A percentile compares a stretch with the other conserved stretches of the same genome.
These are phyloP conservation scores for Tortrix viridana DNA, from an alignment of 2,888 invertebrate species.

Conservation along the genomic window DNA sequence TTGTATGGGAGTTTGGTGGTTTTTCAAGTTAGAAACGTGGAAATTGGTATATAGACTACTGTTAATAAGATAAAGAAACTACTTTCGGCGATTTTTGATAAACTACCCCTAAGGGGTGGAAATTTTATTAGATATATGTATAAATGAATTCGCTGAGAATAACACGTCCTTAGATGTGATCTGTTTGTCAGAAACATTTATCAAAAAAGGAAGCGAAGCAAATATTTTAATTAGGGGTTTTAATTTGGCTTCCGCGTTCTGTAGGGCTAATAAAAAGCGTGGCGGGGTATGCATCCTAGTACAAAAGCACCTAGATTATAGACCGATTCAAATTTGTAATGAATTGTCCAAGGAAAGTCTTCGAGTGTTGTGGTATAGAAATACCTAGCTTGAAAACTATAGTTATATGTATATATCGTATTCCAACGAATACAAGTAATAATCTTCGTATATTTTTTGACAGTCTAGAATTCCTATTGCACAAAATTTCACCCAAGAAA, in stretches of 20 bases:
- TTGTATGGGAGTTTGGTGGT: too few relatives aligned
- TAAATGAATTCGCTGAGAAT: conserved; percentile 21
- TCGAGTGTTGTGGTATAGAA: conserved; percentile 38
- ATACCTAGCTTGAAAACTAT: conserved; percentile 6
- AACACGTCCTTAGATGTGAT: conserved; percentile 11
- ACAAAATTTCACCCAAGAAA: conserved; percentile 5
- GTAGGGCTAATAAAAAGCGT: conserved; percentile 21
- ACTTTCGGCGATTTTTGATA: too few relatives aligned
- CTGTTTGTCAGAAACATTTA: conserved; percentile 23
- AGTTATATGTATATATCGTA: conserved; percentile 10
- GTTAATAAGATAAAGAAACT: too few relatives aligned
- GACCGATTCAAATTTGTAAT: conserved; percentile 18
- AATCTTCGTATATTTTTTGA: conserved; percentile 15
- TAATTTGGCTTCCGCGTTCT: conserved; percentile 3
- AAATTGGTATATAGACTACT: too few relatives aligned
- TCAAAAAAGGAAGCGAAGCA: conserved; percentile 25
- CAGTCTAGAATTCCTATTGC: conserved; percentile 1
- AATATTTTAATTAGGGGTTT: conserved; percentile 25
- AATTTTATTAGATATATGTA: conserved; percentile 17
- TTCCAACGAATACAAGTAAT: conserved; percentile 8
- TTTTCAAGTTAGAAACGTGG: too few relatives aligned
- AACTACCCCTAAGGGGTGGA: too few relatives aligned
- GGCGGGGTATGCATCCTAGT: conserved; percentile 33
- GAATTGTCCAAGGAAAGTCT: conserved; percentile 23
- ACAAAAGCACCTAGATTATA: conserved; percentile 9